A percentile compares a stretch with the other conserved stretches of the same genome.
These are phyloP conservation scores for Aurelia aurita DNA, from an alignment of 30 jellyfish, hydroid and myxozoan species.

Conservation along the genomic window DNA sequence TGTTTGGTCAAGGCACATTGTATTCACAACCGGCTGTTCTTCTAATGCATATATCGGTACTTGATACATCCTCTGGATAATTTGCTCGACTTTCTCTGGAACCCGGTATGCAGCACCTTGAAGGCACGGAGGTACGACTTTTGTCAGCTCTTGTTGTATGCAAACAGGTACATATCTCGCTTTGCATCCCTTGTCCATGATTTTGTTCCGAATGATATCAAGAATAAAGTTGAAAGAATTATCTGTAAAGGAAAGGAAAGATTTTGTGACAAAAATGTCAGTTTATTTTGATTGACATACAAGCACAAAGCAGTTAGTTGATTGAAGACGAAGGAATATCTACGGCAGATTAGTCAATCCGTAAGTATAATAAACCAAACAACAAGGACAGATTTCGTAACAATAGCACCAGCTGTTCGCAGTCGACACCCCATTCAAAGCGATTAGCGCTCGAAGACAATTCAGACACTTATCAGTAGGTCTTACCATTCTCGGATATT, in stretches of 20 bases:
- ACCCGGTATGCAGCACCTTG: not conserved
- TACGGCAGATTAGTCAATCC: too few relatives aligned
- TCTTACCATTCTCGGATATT: too few relatives aligned
- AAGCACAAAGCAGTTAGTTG: too few relatives aligned
- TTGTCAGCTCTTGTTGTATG: not conserved
- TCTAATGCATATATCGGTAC: not conserved
- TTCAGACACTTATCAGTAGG: too few relatives aligned
- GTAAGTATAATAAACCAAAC: too few relatives aligned
- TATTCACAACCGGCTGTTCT: not conserved
- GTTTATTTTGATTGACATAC: too few relatives aligned
- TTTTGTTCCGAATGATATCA: not conserved
- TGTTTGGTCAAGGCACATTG: not conserved
- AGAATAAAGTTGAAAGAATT: not conserved
- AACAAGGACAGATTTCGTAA: too few relatives aligned
- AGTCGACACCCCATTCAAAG: too few relatives aligned
- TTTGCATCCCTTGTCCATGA: not conserved
- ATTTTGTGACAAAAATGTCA: too few relatives aligned
- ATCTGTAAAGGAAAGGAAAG: not conserved
- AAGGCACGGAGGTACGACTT: constrained; percentile 2
- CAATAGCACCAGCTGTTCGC: too few relatives aligned
- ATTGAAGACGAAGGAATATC: too few relatives aligned
- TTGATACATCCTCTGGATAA: not conserved
- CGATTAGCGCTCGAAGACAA: too few relatives aligned
- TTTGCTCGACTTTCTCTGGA: not conserved
- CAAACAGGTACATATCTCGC: not conserved